Evolutionary conservation across 2,113 vertebrate genomes (phyloP), one percentile per base, ranked within the genome.

Genomic region (Callithrix jacchus): DNA sequence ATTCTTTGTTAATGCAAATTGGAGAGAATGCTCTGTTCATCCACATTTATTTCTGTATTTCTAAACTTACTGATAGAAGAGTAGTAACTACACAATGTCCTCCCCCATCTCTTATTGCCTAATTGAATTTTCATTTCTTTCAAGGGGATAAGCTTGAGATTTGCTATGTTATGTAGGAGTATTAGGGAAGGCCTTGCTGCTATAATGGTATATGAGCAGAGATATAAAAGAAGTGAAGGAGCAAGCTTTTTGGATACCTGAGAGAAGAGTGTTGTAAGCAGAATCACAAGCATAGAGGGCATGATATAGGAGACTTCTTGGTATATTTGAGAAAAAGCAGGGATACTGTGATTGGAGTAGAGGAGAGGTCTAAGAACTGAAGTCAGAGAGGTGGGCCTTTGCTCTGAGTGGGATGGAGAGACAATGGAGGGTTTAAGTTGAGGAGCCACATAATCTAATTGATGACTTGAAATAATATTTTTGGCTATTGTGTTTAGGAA

Each of bases 1-100:
- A 92, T 85, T 32, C 30, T 92, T 56, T 86, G 32, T 84, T 92
- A 96, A 56, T 54, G 52, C 27, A 94, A 94, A 86, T 76, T 82
- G 54, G 37, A 83, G 73, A 68, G 30, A 42, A n/a, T 18, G 27
- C 13, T 23, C 27, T 88, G 5, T 92, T 71, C 74, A 76, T 32
- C 23, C 37, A 94, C 2, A 81, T 54, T 82, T 23, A 87, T 91
- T 81, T 87, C 82, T 87, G 32, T 91, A 81, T 81, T 94, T 87
- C 56, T 82, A 74, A 54, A n/a, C 11, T 73, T 37, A 23, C 74
- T 40, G 52, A 32, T 85, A 56, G 45, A 58, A 90, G 45, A 77
- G 8, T 66, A 32, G 14, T 47, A 68, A 66, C n/a, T 91, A 61
- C 10, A 71, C 27, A 58, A 35, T 37, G 14, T 76, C 21, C 10